Evolutionary conservation across 2,888 invertebrate species (phyloP), one percentile per base, ranked within the genome.

Genomic region (Emmelina monodactyla): DNA sequence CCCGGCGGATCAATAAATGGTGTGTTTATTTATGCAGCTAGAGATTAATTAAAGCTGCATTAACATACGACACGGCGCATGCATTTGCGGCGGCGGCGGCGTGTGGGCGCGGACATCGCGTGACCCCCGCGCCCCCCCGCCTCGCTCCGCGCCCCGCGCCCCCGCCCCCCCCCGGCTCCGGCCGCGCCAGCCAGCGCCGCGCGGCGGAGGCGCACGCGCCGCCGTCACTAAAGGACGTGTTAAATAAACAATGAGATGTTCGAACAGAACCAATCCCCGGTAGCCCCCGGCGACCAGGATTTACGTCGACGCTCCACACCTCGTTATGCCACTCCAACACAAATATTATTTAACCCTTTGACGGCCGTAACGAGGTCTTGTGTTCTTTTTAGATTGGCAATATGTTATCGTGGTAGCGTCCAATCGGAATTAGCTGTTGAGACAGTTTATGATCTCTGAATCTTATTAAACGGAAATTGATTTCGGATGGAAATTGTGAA

Each of bases 61-160:
- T 81, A 69, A 72, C 80, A 81, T 81, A 79, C 53, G 67, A 80
- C 80, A 81, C 64, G 78, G 69, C 55, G 71, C 58, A 65, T 69
- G 79, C 80, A 79, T 79, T 80, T 75, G 72, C 68, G 55, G 55
- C 49, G 51, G 4, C 10, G 44, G 51, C 47, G 46, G 50, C 44
- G 62, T 58, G 70, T 68, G 68, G 69, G 73, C 62, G 69, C 51
- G 43, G 46, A 51, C 55, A 58, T 58, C 50, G 61, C 63, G 59
- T 58, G 62, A 36, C 34, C 22, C 22, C 10, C 19, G 9, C 22
- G 25, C 32, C 30, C 28, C 29, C 3, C 31, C 5, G 16, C 16
- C 29, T 19, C 32, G 38, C 41, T 37, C 38, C 9, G 37, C 43
- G 35, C 38, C 22, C 30, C 43, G 37, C 40, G 33, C 19, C 5